Base-by-base conservation (phyloP, 2,888 invertebrate genomes). In the Gortyna flavago region DNA sequence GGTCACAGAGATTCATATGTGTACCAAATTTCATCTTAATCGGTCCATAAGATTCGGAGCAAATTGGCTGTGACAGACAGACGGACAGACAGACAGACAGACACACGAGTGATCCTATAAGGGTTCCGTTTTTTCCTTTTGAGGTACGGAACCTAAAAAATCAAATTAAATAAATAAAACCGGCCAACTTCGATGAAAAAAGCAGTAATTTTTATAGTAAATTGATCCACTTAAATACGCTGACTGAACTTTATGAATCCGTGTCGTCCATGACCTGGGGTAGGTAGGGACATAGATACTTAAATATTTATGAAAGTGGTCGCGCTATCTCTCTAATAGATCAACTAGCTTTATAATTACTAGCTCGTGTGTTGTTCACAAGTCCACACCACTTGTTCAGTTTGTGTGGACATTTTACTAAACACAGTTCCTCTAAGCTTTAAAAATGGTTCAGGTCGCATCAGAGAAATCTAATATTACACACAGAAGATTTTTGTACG, bases 261-360 rank as follows among this genome's bases (percentile, higher is more conserved):
- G 62, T 74, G 73, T 74, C 57, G 65, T 51, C 54, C 78, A 59
- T 83, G 71, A 67, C 59, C 48, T 62, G 67, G 71, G 8, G 18
- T 44, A 5, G 13, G 70, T 68, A 65, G 70, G 51, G 64, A 62
- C 44, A 51, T n/a, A n/a, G n/a, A n/a, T 71, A 82, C 51, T 87
- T 66, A 84, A 87, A 87, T 89, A 90, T 87, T 84, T 74, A 88
- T 88, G 86, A 80, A 78, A 66, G 66, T 72, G 75, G 80, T 73
- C 76, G 59, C 83, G 72, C 73, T 92, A 90, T 94, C 92, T 89
- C 92, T 89, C 74, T 87, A 82, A 74, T 84, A 83, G 89, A 94
- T 94, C 95, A 94, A 93, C 94, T 89, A 81, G 78, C 77, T 88
- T 88, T 87, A 86, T 95, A 94, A 94, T 93, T 93, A 89, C 90